Evolutionary conservation across 2,113 vertebrate species (phyloP).

Genomic region (Indicator maculatus): DNA sequence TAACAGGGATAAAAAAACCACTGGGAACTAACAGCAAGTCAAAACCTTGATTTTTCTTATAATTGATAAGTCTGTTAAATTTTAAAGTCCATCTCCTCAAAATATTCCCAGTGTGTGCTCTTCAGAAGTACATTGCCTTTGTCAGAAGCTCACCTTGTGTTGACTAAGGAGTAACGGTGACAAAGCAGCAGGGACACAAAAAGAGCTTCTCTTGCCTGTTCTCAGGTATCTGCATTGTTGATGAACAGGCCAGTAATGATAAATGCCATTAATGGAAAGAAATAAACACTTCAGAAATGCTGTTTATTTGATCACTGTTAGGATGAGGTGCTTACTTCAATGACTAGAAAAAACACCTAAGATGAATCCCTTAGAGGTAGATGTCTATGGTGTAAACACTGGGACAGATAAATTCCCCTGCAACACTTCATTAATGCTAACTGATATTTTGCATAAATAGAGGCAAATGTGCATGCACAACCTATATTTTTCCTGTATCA

Average conservation of each 20-base stretch:
- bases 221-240: not conserved
- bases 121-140: not conserved
- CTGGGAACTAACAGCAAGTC: not conserved
- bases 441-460: conserved; percentile 35
- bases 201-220: not conserved
- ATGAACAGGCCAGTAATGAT: not conserved
- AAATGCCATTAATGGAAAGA: not conserved
- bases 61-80: not conserved
- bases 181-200: not conserved
- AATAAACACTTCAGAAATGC: not conserved
- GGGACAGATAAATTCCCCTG: not conserved
- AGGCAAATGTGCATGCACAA: not conserved
- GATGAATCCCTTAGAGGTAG: not conserved
- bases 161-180: not conserved
- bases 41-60: not conserved
- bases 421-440: not conserved
- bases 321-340: not conserved
- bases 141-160: not conserved
- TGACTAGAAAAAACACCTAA: not conserved
- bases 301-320: not conserved
- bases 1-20: not conserved
- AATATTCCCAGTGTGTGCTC: not conserved
- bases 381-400: not conserved
- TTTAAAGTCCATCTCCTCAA: not conserved
- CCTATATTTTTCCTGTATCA: not conserved